Evolutionary conservation across 2,113 vertebrate genomes (phyloP).

Genomic region (Ptyas mucosa): DNA sequence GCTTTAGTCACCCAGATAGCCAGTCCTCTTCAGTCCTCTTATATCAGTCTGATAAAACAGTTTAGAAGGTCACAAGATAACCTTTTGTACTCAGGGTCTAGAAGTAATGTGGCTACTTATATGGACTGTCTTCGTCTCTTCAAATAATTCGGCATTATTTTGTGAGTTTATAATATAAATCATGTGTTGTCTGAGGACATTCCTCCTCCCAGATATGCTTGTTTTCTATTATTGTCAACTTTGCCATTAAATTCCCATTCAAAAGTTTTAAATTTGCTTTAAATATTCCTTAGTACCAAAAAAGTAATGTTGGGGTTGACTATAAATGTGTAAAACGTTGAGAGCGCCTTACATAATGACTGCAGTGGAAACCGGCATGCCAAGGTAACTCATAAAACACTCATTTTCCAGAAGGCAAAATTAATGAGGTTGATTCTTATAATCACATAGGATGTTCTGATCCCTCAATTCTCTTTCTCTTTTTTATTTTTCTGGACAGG

Average conservation of each 20-base stretch:
- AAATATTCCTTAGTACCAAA: not conserved
- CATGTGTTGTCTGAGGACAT: not conserved
- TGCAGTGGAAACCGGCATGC: not conserved
- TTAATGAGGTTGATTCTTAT: not conserved
- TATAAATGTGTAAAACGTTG: not conserved
- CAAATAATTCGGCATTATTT: slow-evolving; percentile 5
- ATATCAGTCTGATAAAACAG: slow-evolving; percentile 17
- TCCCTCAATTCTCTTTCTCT: not conserved
- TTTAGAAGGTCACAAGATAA: not conserved
- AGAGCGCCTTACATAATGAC: not conserved
- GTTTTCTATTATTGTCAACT: not conserved
- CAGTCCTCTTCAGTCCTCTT: not conserved
- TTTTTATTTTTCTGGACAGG: not conserved
- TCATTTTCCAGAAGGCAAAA: not conserved
- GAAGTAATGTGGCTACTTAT: not conserved
- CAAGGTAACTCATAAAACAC: not conserved
- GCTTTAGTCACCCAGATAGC: not conserved
- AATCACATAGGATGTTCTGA: not conserved
- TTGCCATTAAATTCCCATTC: not conserved
- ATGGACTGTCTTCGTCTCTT: not conserved
- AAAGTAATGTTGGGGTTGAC: not conserved
- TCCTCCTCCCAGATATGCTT: not conserved
- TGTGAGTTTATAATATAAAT: not conserved
- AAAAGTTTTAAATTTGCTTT: not conserved
- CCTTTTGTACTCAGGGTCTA: slow-evolving; percentile 11